phyloP scores from a whole-genome alignment of 2,888 invertebrate genomes.

The Tethea ocularis region DNA sequence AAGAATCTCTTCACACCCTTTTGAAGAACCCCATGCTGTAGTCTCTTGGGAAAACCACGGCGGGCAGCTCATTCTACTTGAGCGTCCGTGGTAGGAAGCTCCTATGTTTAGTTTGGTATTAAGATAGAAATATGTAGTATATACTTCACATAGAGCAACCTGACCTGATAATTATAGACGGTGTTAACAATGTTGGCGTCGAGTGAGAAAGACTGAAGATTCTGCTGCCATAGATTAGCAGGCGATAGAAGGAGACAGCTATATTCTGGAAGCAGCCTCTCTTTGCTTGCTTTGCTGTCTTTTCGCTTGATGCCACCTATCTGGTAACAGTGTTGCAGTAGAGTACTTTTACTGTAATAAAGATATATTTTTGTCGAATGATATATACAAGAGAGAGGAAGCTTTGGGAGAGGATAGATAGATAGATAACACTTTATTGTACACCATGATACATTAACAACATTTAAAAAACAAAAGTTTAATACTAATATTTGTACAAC shows the following conservation, averaged over 20 bases:
- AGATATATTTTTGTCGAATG: conserved; percentile 2
- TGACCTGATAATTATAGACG: conserved; percentile 92
- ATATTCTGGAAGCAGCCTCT: conserved; percentile 93
- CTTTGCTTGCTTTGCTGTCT: conserved; percentile 80
- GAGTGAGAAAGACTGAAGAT: conserved; percentile 89
- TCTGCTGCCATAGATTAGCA: conserved; percentile 96
- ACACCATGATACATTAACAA: too few species aligned
- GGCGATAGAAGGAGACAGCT: conserved; percentile 96
- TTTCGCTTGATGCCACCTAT: conserved; percentile 90
- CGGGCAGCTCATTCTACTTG: too few species aligned
- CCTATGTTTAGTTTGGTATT: not conserved
- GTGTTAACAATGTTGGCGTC: conserved; percentile 92
- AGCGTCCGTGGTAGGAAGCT: too few species aligned
- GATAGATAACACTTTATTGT: too few species aligned
- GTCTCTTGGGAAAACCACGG: too few species aligned
- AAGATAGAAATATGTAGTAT: not conserved
- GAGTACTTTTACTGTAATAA: conserved; percentile 85
- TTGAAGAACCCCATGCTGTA: too few species aligned
- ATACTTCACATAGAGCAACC: not conserved
- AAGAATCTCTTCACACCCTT: too few species aligned
- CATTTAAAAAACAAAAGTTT: too few species aligned
- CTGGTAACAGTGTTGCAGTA: conserved; percentile 93
- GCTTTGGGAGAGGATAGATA: too few species aligned
- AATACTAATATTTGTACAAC: too few species aligned
- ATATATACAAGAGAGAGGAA: not conserved